Percentiles rank a stretch among this genome's conserved stretches.
Evolutionary conservation across 2,888 invertebrate genomes (phyloP).

Genomic region (Drosophila recens): DNA sequence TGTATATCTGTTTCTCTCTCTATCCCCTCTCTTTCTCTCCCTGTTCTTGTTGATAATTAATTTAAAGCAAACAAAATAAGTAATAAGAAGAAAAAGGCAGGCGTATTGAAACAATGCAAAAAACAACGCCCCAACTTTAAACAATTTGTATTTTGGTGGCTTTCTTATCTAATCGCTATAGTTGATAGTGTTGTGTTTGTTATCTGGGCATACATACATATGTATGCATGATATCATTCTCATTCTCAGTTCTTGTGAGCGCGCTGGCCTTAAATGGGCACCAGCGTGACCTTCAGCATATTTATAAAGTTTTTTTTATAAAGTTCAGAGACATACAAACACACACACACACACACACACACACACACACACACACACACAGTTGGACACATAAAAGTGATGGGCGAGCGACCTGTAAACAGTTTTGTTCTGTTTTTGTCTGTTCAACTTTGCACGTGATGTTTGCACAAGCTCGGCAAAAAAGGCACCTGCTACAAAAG

Average conservation of each 20-base stretch:
- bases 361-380: conserved; percentile 4
- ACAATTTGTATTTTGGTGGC: conserved; percentile 22
- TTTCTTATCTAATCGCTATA: conserved; percentile 61
- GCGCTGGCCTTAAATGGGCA: conserved; percentile 11
- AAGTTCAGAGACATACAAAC: conserved; percentile 27
- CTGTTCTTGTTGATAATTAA: conserved; percentile 54
- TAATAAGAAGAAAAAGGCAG: conserved; percentile 20
- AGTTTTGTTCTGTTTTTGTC: conserved; percentile 30
- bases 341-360: not conserved
- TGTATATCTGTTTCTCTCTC: too few relatives aligned
- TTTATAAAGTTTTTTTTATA: conserved; percentile 56
- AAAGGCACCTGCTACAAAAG: conserved; percentile 54
- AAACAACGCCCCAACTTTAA: conserved; percentile 42
- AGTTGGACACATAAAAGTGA: conserved; percentile 15
- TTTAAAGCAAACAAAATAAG: conserved; percentile 42
- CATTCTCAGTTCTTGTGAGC: conserved; percentile 51
- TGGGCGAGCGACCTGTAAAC: conserved; percentile 25
- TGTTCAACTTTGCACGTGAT: conserved; percentile 58
- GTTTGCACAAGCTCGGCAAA: conserved; percentile 48
- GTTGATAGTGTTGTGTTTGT: conserved; percentile 61
- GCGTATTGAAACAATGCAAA: conserved; percentile 9
- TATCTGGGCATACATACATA: conserved; percentile 62
- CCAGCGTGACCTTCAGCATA: conserved; percentile 71
- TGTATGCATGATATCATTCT: conserved; percentile 71
- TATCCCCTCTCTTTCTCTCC: not conserved